Evolutionary conservation across 2,888 invertebrate genomes (phyloP), one percentile per base, ranked within the genome.

Genomic region (Nomada flava): DNA sequence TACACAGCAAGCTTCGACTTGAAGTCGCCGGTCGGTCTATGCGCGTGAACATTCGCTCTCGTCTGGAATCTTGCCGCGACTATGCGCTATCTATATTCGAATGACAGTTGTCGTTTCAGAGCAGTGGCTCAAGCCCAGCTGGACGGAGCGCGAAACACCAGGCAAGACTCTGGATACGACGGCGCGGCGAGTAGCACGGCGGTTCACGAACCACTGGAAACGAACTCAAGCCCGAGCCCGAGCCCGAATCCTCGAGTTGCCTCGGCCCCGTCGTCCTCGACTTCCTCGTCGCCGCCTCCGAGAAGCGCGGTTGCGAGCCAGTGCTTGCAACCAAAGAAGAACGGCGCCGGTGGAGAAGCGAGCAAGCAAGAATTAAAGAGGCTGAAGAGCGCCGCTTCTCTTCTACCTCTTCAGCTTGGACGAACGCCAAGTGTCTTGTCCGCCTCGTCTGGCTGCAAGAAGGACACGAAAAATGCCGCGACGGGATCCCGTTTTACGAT

Each of bases 401-500:
- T 94, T 20, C 79, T 93, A 42, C 93, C 93, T n/a, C 89, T 92
- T 47, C 93, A 92, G 72, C 85, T 93, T 42, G 90, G 90, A 55
- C 89, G 92, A 64, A 91, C 90, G 62, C 90, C 91, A 42, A 92
- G 91, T 78, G 90, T 91, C 10, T 80, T 91, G 68, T 89, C 92
- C 20, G 92, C 94, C 85, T 94, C 95, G 90, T 95, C 95, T 86
- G 86, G 89, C 70, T 95, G 95, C 86, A 97, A 97, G 94, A 98
- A 98, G 92, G 96, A 97, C 88, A 94, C 96, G 79, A 96, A 96
- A 92, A 93, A 94, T 76, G 96, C 96, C 10, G 95, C 95, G 57
- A 95, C 96, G 0, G 96, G 96, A 0, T 96, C 96, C 60, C 95
- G 98, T 89, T 98, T 98, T 94, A 98, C 98, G 84, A 98, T 98